Evolutionary conservation across 2,888 invertebrate species (phyloP), one percentile per base, ranked within the genome.

Genomic region (Venustoraphidia nigricollis): DNA sequence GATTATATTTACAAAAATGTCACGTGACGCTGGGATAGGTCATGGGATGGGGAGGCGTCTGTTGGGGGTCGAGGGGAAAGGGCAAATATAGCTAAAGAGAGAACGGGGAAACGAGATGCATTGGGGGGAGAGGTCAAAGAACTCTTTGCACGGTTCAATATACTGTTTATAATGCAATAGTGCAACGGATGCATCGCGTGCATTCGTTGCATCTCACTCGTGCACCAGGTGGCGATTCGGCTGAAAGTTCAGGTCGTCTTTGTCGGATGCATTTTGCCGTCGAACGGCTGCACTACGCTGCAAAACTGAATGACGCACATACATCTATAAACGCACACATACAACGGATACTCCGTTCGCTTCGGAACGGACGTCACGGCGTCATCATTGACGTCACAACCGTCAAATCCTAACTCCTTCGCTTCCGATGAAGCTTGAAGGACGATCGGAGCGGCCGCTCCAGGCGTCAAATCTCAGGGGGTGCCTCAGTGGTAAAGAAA

Each of bases 241-340:
- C 45, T 3, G 27, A 3, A 6, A 3, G 27, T 27, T 27, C 27
- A 6, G 5, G 27, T 27, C 27, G 27, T 27, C 27, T 6, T 27
- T 6, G 6, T 27, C 27, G 27, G 6, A 27, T 27, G 27, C 27
- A 27, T 27, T 27, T 27, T 27, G 6, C 27, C 27, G 6, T 27
- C 27, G 27, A 27, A 27, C 40, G 42, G 44, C 51, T 49, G 47
- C 49, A 47, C 9, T 49, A 46, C 42, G 40, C 43, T 48, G 51
- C 37, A 51, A 51, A 51, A 48, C 50, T 51, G 46, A 53, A 51
- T 51, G 53, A 51, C 53, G 53, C 47, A 42, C 39, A 44, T 50
- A 17, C 17, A 17, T 17, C 17, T 17, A 17, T 17, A 17, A 17
- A 17, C 17, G 4, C 17, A 27, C 27, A 27, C 27, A 27, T 27